Conservation (phyloP, 92 coral and sea anemone genomes). For the Chrysogorgia sp. region DNA sequence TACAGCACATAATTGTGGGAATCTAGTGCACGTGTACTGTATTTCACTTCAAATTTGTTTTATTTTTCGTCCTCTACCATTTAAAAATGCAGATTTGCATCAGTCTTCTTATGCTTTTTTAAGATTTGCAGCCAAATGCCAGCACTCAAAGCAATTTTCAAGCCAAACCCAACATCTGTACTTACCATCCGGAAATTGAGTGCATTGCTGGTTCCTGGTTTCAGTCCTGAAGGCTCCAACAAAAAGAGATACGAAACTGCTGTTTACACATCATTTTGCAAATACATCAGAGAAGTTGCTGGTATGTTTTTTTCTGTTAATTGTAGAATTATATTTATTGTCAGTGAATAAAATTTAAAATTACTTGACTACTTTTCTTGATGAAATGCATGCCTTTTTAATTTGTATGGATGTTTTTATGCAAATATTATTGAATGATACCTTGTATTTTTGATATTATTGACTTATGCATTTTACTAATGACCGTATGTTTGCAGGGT, state of each 20-base stretch:
- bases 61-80: background rate
- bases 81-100: background rate
- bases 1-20: background rate
- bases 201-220: constrained; percentile 40
- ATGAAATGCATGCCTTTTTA: too few species aligned
- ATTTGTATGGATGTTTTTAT: too few species aligned
- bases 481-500: too few species aligned
- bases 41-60: constrained; percentile 6
- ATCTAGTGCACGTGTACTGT: constrained; percentile 1
- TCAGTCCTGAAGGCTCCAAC: constrained; percentile 43
- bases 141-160: constrained; percentile 26
- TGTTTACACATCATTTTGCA: constrained; percentile 30
- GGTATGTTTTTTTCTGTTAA: constrained; percentile 20
- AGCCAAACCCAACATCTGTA: constrained; percentile 7
- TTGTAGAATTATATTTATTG: background rate
- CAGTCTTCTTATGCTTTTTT: background rate
- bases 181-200: constrained; percentile 26
- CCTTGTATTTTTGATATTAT: too few species aligned
- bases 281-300: constrained; percentile 45
- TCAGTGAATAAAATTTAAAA: too few species aligned
- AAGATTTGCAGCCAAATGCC: constrained; percentile 23
- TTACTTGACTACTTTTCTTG: too few species aligned
- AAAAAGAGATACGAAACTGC: constrained; percentile 26
- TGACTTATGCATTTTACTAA: too few species aligned
- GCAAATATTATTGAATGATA: too few species aligned